Conservation (phyloP, 2,888 invertebrate species). For the Acleris literana region DNA sequence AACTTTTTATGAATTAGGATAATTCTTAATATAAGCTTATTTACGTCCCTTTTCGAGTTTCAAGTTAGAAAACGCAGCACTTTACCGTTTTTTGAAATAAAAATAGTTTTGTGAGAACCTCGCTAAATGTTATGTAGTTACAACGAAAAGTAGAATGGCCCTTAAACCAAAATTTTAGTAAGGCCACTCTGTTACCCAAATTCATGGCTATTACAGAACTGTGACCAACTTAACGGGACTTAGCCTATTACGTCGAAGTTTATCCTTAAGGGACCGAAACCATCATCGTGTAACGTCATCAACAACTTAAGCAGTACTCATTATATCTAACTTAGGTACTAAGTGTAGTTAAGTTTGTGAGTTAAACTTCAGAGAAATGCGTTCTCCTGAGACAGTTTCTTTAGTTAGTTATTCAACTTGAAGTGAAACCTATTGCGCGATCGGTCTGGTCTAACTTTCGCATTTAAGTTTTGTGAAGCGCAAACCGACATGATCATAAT, state of each 20-base stretch:
- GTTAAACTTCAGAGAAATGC: constrained; percentile 19
- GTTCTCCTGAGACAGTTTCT: neutral
- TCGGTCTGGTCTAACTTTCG: too few relatives aligned
- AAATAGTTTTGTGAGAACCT: too few relatives aligned
- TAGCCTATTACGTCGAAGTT: neutral
- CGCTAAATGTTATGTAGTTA: too few relatives aligned
- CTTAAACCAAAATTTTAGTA: too few relatives aligned
- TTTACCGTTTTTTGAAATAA: too few relatives aligned
- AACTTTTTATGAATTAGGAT: too few relatives aligned
- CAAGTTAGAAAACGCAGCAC: too few relatives aligned
- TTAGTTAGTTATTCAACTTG: constrained; percentile 4
- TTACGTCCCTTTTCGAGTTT: too few relatives aligned
- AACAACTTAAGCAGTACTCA: constrained; percentile 17
- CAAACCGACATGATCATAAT: constrained; percentile 6
- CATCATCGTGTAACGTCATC: constrained; percentile 6
- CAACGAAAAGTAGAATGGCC: too few relatives aligned
- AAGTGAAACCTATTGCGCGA: neutral
- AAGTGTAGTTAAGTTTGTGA: constrained; percentile 15
- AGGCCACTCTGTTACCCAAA: too few relatives aligned
- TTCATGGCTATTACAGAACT: neutral
- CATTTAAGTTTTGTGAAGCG: neutral
- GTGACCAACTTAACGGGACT: neutral
- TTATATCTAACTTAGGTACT: constrained; percentile 14
- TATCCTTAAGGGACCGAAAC: neutral
- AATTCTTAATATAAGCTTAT: too few relatives aligned